These are phyloP conservation scores for Eupeodes latifasciatus DNA, from an alignment of 2,888 invertebrate genomes.

Conservation along the genomic window DNA sequence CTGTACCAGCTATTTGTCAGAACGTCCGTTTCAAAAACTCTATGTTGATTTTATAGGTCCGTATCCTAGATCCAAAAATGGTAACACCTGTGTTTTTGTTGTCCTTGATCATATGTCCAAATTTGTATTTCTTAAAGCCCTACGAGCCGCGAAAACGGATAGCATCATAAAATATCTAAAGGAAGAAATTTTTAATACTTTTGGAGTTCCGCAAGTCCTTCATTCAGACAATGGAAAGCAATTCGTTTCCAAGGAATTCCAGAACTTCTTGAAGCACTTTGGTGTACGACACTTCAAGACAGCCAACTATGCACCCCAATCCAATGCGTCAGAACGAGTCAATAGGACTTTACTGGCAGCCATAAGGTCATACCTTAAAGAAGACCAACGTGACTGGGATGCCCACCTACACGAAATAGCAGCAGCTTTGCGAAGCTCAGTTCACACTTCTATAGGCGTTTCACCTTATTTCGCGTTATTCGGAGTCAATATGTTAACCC, in stretches of 20 bases:
- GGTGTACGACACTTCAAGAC: too few relatives aligned
- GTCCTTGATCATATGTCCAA: conserved; percentile 18
- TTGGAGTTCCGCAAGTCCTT: too few relatives aligned
- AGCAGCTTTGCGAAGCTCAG: not conserved
- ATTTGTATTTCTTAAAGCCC: not conserved
- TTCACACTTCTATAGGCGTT: not conserved
- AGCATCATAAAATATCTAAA: not conserved
- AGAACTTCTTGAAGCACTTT: too few relatives aligned
- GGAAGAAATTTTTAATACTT: too few relatives aligned
- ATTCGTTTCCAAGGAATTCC: too few relatives aligned
- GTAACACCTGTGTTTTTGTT: conserved; percentile 9
- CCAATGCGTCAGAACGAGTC: too few relatives aligned
- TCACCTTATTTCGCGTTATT: not conserved
- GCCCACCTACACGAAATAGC: not conserved
- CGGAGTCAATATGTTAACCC: too few relatives aligned
- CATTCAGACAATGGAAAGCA: too few relatives aligned
- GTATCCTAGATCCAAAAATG: not conserved
- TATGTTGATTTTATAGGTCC: not conserved
- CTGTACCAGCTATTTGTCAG: not conserved
- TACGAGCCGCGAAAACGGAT: not conserved
- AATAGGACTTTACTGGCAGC: too few relatives aligned
- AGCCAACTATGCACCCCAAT: too few relatives aligned
- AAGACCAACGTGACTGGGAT: too few relatives aligned
- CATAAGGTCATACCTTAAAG: too few relatives aligned
- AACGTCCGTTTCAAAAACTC: not conserved